Evolutionary conservation across 2,113 vertebrate genomes (phyloP).

Genomic region (Antigone vipio): DNA sequence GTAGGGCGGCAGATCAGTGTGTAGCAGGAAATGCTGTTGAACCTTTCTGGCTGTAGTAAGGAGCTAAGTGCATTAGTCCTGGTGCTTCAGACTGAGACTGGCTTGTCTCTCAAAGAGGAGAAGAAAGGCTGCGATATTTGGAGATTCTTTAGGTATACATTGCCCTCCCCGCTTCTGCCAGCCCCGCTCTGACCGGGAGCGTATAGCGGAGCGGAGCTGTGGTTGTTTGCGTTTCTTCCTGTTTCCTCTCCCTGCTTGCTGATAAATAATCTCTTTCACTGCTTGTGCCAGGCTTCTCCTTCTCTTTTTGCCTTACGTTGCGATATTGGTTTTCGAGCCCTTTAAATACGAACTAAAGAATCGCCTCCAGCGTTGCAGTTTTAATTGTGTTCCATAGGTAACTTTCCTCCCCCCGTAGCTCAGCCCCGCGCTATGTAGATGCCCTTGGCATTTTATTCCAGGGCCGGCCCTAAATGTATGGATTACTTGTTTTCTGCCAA

Average conservation of each 20-base stretch:
- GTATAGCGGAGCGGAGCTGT: not conserved
- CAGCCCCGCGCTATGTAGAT: not conserved
- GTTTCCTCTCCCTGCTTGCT: not conserved
- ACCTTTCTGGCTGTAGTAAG: not conserved
- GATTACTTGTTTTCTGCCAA: conserved; percentile 55
- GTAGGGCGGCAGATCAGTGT: not conserved
- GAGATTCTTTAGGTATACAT: not conserved
- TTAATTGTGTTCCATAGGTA: conserved; percentile 5
- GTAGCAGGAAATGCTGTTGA: not conserved
- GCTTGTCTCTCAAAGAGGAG: not conserved
- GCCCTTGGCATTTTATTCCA: conserved; percentile 5
- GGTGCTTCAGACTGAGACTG: not conserved
- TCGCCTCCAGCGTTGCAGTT: not conserved
- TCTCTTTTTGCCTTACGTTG: not conserved
- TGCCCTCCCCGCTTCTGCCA: not conserved
- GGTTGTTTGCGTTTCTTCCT: not conserved
- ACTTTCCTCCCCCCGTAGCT: not conserved
- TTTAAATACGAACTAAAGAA: not conserved
- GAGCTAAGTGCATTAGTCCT: not conserved
- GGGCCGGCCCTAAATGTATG: conserved; percentile 2
- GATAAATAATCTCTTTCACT: not conserved
- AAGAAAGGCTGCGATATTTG: not conserved
- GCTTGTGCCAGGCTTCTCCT: not conserved
- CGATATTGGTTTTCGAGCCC: not conserved
- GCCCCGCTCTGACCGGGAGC: not conserved